Base-by-base conservation (phyloP, 2,113 vertebrate species). In the Ivindomyrus marchei region DNA sequence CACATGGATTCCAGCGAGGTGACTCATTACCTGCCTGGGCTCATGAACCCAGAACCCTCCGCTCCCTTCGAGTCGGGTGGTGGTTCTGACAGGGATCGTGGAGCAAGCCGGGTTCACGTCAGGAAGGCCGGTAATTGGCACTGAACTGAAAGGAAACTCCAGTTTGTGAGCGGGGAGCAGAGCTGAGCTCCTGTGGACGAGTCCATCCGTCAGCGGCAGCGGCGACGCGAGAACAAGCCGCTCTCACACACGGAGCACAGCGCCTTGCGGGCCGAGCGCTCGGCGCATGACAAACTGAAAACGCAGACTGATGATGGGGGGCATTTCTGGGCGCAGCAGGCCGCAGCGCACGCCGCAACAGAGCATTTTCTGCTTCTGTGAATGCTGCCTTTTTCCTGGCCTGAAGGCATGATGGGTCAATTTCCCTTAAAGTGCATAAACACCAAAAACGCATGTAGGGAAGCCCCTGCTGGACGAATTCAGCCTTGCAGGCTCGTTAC, bases 401-500 rank as follows among this genome's bases (percentile, higher is more conserved):
- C 52, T 88, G 56, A 42, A 90, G 92, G 62, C 91, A 90, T 92
- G 90, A 77, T 46, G 88, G 24, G 45, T 84, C 90, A 93, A 90
- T 90, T 91, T 92, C 91, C 93, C 92, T 74, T 90, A 91, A 92
- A 94, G 93, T 93, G 92, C 93, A 92, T 92, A 93, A 93, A 95
- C 93, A 91, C 77, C 80, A 74, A 89, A 92, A 52, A 91, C 88
- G 93, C 92, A 92, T 92, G 88, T 53, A 45, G 52, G 89, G 88
- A 89, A 89, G 70, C 90, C 90, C 90, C 91, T 92, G 89, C 91
- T 93, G 92, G 91, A 93, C 90, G 88, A 92, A 92, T 90, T 77
- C 90, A 93, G 91, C 94, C 91, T 89, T 91, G 92, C 89, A 91
- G 91, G 90, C 94, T 94, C 94, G 94, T 94, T 94, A 93, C 92